These are phyloP conservation scores for Apamea crenata DNA, from an alignment of 2,888 invertebrate genomes.

Conservation along the genomic window DNA sequence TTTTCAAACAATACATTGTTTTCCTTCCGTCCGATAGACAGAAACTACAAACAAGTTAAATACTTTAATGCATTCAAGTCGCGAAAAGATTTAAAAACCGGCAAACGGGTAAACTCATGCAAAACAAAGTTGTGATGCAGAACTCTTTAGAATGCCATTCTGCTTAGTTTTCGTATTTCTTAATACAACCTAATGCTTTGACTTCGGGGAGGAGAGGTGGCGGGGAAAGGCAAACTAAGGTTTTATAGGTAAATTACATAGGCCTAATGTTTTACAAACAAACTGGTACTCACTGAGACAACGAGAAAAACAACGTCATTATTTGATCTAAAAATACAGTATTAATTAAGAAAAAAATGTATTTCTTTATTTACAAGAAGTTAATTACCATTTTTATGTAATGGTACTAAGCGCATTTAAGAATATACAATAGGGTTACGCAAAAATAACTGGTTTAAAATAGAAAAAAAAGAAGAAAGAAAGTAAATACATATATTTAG, in stretches of 20 bases:
- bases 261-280: neutral
- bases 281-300: neutral
- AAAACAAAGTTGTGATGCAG: conserved; percentile 87
- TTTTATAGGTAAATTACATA: neutral
- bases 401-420: neutral
- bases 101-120: conserved; percentile 83
- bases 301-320: neutral
- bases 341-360: neutral
- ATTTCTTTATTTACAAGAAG: no score
- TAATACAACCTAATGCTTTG: conserved; percentile 85
- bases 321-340: neutral
- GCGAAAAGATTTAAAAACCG: conserved; percentile 81
- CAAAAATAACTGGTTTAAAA: neutral
- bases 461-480: no score
- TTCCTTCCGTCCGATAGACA: conserved; percentile 47
- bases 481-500: no score
- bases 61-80: conserved; percentile 78
- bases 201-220: conserved; percentile 69
- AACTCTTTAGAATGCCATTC: conserved; percentile 88
- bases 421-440: neutral
- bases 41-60: conserved; percentile 74
- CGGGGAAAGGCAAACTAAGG: conserved; percentile 51
- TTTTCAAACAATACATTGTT: conserved; percentile 48
- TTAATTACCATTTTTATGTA: no score
- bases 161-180: conserved; percentile 90